These are phyloP conservation scores for Meriones unguiculatus DNA, from an alignment of 2,113 vertebrate species.

Conservation along the genomic window DNA sequence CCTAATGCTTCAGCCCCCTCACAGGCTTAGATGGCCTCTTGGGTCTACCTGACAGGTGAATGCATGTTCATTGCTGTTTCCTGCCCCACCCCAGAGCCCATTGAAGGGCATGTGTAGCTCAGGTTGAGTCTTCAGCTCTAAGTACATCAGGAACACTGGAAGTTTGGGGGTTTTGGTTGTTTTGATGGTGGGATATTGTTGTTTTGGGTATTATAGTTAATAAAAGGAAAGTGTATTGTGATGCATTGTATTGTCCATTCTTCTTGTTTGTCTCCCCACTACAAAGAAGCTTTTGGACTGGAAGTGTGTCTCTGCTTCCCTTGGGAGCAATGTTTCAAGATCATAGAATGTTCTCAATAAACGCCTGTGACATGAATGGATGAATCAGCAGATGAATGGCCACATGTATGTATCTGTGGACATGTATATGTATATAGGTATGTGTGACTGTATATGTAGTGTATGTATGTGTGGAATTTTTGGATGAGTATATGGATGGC, in stretches of 20 bases:
- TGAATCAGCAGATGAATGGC: neutral
- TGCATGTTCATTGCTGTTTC: neutral
- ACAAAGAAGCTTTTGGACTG: neutral
- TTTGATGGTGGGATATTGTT: neutral
- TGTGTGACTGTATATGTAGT: neutral
- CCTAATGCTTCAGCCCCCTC: neutral
- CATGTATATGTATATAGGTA: neutral
- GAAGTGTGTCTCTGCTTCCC: neutral
- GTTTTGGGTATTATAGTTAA: neutral
- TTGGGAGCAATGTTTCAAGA: neutral
- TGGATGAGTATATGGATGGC: neutral
- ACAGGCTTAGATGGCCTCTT: neutral
- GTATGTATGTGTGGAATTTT: neutral
- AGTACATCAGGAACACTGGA: neutral
- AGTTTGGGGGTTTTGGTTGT: neutral
- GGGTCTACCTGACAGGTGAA: neutral
- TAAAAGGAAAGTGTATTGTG: neutral
- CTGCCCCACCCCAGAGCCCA: neutral
- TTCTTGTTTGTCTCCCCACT: neutral
- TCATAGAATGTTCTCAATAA: neutral
- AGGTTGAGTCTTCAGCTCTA: neutral
- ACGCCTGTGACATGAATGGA: neutral
- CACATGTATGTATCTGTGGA: neutral
- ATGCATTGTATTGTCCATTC: neutral
- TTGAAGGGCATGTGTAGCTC: neutral